Evolutionary conservation across 2,888 invertebrate genomes (phyloP).

Genomic region (Oeneis ivallda): DNA sequence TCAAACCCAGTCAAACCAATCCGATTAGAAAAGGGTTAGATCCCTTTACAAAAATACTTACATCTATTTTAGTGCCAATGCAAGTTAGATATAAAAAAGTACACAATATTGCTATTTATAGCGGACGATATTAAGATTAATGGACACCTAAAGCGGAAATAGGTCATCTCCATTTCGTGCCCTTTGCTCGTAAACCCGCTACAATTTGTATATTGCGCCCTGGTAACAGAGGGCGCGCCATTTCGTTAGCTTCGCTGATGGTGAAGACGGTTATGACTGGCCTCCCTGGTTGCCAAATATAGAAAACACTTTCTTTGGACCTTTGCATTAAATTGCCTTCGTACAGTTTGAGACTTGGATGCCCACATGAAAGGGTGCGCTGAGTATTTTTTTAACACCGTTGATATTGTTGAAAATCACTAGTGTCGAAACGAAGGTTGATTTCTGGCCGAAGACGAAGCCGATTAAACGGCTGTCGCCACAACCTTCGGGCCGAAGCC

Average conservation of each 20-base stretch:
- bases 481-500: no score
- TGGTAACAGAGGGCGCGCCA: constrained; percentile 33
- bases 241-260: constrained; percentile 31
- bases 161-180: constrained; percentile 31
- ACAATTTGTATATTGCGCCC: constrained; percentile 17
- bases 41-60: neutral
- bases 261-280: constrained; percentile 19
- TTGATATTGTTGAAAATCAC: constrained; percentile 19
- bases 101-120: constrained; percentile 12
- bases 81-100: neutral
- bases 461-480: no score
- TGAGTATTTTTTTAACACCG: constrained; percentile 25
- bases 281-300: constrained; percentile 2
- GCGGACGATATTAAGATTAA: constrained; percentile 17
- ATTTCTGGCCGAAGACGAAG: no score
- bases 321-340: neutral
- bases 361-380: constrained; percentile 32
- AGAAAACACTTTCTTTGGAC: neutral
- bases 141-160: constrained; percentile 22
- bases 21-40: neutral
- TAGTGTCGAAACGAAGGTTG: no score
- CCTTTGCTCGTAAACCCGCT: constrained; percentile 29
- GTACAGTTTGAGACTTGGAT: neutral
- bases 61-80: constrained; percentile 3
- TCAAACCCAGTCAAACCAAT: neutral